Evolutionary conservation across 2,797 vertebrate species (phyloP).

Genomic region (Cichlasoma orientale): DNA sequence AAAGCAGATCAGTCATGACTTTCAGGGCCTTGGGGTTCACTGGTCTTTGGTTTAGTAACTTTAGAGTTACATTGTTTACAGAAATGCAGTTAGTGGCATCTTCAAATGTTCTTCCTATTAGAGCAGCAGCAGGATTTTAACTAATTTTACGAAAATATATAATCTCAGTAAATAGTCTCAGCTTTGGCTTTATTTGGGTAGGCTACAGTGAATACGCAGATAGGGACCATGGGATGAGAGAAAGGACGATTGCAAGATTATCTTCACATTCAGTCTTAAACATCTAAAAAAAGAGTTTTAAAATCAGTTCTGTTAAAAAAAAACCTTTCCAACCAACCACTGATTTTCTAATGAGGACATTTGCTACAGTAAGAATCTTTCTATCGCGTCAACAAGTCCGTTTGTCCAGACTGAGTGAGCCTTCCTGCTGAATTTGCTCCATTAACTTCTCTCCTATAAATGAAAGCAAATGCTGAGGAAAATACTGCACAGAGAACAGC

Average conservation of each 20-base stretch:
- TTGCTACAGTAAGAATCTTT: neutral
- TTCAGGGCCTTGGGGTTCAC: no score
- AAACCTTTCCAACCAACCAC: neutral
- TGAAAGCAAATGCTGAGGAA: neutral
- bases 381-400: neutral
- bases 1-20: neutral
- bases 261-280: neutral
- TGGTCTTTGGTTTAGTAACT: neutral
- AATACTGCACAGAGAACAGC: neutral
- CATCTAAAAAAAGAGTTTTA: neutral
- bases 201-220: neutral
- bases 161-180: neutral
- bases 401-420: neutral
- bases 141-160: neutral
- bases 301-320: no score
- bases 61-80: neutral
- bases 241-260: neutral
- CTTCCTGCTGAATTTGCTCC: neutral
- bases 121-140: neutral
- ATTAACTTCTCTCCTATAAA: neutral
- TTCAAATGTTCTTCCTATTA: neutral
- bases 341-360: neutral
- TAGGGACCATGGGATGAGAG: neutral
- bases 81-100: neutral
- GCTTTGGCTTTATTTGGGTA: neutral